Conservation (phyloP, 2,113 vertebrate species). For the Camelus dromedarius region DNA sequence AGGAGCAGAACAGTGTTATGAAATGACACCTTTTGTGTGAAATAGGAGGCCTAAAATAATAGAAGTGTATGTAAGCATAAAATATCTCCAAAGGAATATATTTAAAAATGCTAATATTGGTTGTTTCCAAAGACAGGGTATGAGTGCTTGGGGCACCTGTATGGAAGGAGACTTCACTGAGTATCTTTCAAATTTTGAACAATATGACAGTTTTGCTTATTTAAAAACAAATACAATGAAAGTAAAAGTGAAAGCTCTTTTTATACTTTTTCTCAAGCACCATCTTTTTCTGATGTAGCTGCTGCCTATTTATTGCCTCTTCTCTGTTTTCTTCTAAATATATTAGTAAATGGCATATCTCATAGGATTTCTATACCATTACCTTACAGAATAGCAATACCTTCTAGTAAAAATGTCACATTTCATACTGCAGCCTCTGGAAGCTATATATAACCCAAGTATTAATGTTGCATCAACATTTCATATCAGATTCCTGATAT, state of each 20-base stretch:
- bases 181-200: neutral
- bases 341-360: neutral
- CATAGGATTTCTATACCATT: neutral
- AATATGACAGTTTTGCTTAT: neutral
- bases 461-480: slow-evolving; percentile 29
- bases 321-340: slow-evolving; percentile 2
- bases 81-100: neutral
- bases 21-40: neutral
- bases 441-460: slow-evolving; percentile 10
- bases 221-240: slow-evolving; percentile 43
- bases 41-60: neutral
- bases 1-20: neutral
- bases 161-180: neutral
- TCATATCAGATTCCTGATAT: slow-evolving; percentile 31
- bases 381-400: neutral
- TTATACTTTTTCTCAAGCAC: neutral
- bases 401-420: slow-evolving; percentile 48
- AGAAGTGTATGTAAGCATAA: neutral
- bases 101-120: neutral
- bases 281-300: neutral
- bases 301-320: neutral
- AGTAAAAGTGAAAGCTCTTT: neutral
- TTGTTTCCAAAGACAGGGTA: neutral
- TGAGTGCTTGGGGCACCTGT: neutral
- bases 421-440: neutral